phyloP scores from a whole-genome alignment of 2,113 vertebrate genomes.

The Danio rerio region GRCz12tu NC_133198.1:20394501-20395000 shows the following conservation, averaged over 20 bases:
- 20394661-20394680: constrained; percentile 25
- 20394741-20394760: constrained; percentile 28
- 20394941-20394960: too few relatives aligned
- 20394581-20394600: neutral
- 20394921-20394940: too few relatives aligned
- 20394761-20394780: neutral
- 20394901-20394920: too few relatives aligned
- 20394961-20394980: too few relatives aligned
- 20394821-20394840: too few relatives aligned
- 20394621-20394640: neutral
- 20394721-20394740: neutral
- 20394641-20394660: neutral
- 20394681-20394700: constrained; percentile 2
- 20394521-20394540: neutral
- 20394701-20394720: constrained; percentile 15
- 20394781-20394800: neutral
- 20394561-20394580: neutral
- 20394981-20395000: too few relatives aligned
- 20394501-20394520: constrained; percentile 13
- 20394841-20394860: too few relatives aligned
- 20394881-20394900: too few relatives aligned
- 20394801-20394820: neutral
- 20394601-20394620: constrained; percentile 13
- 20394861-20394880: too few relatives aligned
- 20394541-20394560: neutral